Conservation (phyloP, 2,888 invertebrate genomes). For the Muschampia plurimacula region DNA sequence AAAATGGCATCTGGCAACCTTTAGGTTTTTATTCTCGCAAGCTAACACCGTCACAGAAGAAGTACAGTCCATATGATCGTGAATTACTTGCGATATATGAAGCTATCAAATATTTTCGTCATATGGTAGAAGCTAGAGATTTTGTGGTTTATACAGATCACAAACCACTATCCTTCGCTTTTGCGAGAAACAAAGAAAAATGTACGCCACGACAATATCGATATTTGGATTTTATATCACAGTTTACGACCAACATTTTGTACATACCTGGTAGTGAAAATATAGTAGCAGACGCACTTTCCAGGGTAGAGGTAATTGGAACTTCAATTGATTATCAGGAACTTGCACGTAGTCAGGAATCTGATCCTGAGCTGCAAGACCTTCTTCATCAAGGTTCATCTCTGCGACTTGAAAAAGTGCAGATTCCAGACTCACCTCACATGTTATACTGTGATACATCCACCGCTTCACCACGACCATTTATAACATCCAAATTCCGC, state of each 20-base stretch:
- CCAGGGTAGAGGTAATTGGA: background rate
- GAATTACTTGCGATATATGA: background rate
- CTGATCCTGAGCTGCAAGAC: too few relatives aligned
- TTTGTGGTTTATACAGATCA: background rate
- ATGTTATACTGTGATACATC: background rate
- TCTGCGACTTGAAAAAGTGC: background rate
- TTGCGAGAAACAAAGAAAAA: background rate
- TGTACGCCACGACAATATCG: background rate
- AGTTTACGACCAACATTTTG: conserved; percentile 36
- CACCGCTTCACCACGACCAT: background rate
- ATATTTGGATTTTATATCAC: conserved; percentile 45
- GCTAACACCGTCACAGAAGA: background rate
- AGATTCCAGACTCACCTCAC: background rate
- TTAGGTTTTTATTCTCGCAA: background rate
- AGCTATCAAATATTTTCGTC: conserved; percentile 1
- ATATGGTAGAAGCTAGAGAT: background rate
- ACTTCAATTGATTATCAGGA: background rate
- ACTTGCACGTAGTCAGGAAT: background rate
- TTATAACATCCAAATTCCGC: too few relatives aligned
- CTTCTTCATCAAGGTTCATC: background rate
- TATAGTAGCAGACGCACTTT: conserved; percentile 1
- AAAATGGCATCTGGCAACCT: background rate
- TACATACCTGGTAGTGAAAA: conserved; percentile 4
- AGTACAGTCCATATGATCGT: background rate
- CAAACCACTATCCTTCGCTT: background rate